These are phyloP conservation scores for Excalfactoria chinensis DNA, from an alignment of 2,113 vertebrate species.

Conservation along the genomic window DNA sequence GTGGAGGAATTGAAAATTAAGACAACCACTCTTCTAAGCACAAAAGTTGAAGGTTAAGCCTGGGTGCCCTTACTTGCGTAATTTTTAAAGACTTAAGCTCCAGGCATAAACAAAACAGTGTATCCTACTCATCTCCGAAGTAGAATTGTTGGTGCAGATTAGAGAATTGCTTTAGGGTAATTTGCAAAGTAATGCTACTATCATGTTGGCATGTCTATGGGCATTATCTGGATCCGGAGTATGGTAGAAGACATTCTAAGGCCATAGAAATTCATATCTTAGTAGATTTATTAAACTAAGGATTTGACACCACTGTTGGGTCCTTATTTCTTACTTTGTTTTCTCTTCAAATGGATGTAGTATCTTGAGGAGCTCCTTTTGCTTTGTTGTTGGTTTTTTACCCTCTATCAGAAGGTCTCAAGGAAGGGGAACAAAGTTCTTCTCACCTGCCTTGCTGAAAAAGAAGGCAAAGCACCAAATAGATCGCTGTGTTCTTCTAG, in stretches of 20 bases:
- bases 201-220: neutral
- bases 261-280: neutral
- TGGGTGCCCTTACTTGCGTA: constrained; percentile 44
- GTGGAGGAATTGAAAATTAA: neutral
- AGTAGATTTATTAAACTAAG: neutral
- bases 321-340: neutral
- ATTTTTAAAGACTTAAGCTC: constrained; percentile 45
- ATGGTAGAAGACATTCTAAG: neutral
- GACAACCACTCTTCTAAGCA: neutral
- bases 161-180: constrained; percentile 3
- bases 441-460: neutral
- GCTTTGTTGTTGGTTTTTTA: neutral
- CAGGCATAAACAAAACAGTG: constrained; percentile 46
- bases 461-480: neutral
- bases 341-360: neutral
- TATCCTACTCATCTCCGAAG: neutral
- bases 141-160: constrained; percentile 24
- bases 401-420: neutral
- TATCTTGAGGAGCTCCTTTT: neutral
- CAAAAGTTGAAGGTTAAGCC: constrained; percentile 34
- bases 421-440: neutral
- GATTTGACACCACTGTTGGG: rapidly evolving
- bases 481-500: neutral
- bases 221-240: neutral
- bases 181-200: neutral